Evolutionary conservation across 2,888 invertebrate species (phyloP).

Genomic region (Meiosimyza decipiens): DNA sequence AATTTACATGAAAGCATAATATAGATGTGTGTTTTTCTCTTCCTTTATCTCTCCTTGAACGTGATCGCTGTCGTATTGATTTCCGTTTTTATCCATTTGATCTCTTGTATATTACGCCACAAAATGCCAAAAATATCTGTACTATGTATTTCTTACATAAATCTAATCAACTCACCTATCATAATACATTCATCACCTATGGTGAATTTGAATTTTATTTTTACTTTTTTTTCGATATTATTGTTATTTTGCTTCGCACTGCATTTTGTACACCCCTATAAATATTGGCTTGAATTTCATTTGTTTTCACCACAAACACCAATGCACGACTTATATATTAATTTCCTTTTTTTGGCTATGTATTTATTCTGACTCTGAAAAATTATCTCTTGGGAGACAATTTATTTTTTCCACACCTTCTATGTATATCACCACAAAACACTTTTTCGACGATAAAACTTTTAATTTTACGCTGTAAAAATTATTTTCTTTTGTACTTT

Average conservation of each 20-base stretch:
- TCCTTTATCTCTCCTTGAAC: constrained; percentile 22
- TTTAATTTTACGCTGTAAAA: no score
- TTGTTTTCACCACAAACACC: constrained; percentile 12
- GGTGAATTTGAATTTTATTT: no score
- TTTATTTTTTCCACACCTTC: not conserved
- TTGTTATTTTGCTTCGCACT: constrained; percentile 19
- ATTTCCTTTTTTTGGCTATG: constrained; percentile 38
- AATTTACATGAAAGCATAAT: constrained; percentile 56
- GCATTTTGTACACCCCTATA: constrained; percentile 11
- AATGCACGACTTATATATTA: not conserved
- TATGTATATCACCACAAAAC: no score
- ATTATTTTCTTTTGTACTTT: no score
- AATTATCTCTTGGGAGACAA: not conserved
- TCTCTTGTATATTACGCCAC: no score
- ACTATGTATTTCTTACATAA: constrained; percentile 8
- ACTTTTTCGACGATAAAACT: no score
- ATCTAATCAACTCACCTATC: constrained; percentile 8
- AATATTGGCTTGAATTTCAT: constrained; percentile 22
- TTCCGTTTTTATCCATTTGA: no score
- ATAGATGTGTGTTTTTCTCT: constrained; percentile 63
- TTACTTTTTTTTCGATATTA: not conserved
- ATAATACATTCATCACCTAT: not conserved
- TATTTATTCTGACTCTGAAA: no score
- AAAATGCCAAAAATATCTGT: no score
- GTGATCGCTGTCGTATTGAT: constrained; percentile 23